Evolutionary conservation across 1,140 invertebrate genomes (phyloP).

Genomic region (Pseudomyrmex flavicornis): DNA sequence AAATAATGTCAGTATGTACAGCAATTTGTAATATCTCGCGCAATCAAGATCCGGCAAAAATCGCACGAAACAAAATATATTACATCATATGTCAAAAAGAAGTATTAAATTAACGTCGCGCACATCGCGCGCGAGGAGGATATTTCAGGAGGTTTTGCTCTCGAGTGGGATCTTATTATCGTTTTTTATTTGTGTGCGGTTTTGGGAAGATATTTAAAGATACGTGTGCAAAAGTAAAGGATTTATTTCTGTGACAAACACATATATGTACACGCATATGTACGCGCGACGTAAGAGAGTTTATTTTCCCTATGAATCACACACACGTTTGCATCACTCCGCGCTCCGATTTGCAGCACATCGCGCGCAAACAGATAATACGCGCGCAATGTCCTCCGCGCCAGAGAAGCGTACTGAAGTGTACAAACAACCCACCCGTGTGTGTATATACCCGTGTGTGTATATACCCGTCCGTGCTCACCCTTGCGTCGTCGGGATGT

Average conservation of each 20-base stretch:
- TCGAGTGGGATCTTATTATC: too few species aligned
- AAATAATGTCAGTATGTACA: neutral
- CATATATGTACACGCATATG: too few species aligned
- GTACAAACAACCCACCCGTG: conserved; percentile 28
- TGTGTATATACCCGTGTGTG: conserved; percentile 10
- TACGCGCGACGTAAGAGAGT: too few species aligned
- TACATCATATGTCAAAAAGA: conserved; percentile 9
- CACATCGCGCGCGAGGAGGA: too few species aligned
- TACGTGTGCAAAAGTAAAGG: too few species aligned
- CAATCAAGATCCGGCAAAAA: neutral
- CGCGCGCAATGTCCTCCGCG: conserved; percentile 1
- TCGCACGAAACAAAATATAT: neutral
- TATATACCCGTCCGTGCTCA: conserved; percentile 12
- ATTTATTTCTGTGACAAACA: too few species aligned
- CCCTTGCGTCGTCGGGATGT: conserved; percentile 11
- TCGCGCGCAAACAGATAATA: conserved; percentile 52
- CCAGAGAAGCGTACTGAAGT: conserved; percentile 28
- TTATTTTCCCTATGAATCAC: conserved; percentile 6
- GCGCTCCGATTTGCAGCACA: conserved; percentile 19
- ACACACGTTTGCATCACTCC: neutral
- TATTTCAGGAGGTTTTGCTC: too few species aligned
- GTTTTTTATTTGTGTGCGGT: too few species aligned
- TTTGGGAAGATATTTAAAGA: too few species aligned
- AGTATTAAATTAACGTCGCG: neutral
- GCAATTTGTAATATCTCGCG: neutral